Base-by-base conservation (phyloP, 2,888 invertebrate genomes). In the Apantesis nais region DNA sequence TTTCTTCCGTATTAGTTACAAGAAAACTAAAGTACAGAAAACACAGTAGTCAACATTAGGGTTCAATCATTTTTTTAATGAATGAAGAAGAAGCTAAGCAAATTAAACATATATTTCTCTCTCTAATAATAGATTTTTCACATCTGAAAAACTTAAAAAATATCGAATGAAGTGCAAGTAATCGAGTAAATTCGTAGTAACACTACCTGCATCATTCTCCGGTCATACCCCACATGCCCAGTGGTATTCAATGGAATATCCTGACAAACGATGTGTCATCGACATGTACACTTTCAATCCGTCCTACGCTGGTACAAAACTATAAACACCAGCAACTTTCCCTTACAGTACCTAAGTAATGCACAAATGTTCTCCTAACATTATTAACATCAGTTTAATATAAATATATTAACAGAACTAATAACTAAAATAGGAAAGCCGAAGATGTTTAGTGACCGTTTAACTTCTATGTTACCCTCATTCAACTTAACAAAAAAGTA, bases 381-480 rank as follows among this genome's bases (percentile, higher is more conserved):
- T 29, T 58, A 3, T 16, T 16, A 19, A 16, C 8, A 29, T 58
- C 8, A 5, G 25, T 55, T 55, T 25, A 55, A 16, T 58, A 16
- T 16, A 58, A 58, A 58, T 29, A 29, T 29, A 2, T 29, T 7
- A 44, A 29, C 44, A 0, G 22, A 44, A 31, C 22, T 31, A 63
- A 29, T 44, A 44, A 44, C 31, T 31, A 22, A 63, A 29, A 0
- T 31, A 44, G n/a, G n/a, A n/a, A n/a, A n/a, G n/a, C n/a, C n/a
- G n/a, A n/a, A n/a, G n/a, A n/a, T n/a, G n/a, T n/a, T n/a, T n/a
- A 52, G 34, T 52, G 37, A 62, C 62, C 62, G 25, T 37, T 52
- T 67, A 37, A 62, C 67, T 62, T 22, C 63, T 60, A 34, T 16
- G 44, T 60, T 61, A 61, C 31, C 52, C 67, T 29, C 68, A 62